Conservation (phyloP, 92 coral and sea anemone genomes). For the Paragorgia papillata region DNA sequence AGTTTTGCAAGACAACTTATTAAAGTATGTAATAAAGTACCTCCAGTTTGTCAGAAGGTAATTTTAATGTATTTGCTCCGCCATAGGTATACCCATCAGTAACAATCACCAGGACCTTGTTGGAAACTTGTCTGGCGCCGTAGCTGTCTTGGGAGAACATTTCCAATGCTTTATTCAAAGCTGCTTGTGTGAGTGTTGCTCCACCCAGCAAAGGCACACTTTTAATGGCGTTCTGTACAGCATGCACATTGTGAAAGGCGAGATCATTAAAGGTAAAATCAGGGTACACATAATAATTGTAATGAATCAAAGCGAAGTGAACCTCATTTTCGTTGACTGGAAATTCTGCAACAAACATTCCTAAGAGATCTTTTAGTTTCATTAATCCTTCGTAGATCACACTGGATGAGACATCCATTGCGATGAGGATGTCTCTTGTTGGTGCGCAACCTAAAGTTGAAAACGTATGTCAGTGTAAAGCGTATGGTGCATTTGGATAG, state of each 20-base stretch:
- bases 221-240: slow-evolving; percentile 10
- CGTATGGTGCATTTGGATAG: slow-evolving; percentile 15
- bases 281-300: slow-evolving; percentile 21
- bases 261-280: slow-evolving; percentile 1
- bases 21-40: neutral
- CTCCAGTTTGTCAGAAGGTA: slow-evolving; percentile 2
- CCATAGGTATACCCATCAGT: slow-evolving; percentile 63
- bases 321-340: slow-evolving; percentile 11
- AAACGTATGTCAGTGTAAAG: slow-evolving; percentile 1
- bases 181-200: slow-evolving; percentile 41
- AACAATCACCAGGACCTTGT: slow-evolving; percentile 53
- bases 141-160: slow-evolving; percentile 18
- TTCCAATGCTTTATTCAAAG: slow-evolving; percentile 19
- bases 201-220: slow-evolving; percentile 13
- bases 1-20: too few relatives aligned
- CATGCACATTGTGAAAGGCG: neutral
- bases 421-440: slow-evolving; percentile 52
- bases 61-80: slow-evolving; percentile 36
- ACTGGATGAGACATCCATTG: slow-evolving; percentile 63
- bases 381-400: slow-evolving; percentile 25
- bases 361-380: slow-evolving; percentile 4
- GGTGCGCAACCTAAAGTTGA: slow-evolving; percentile 40
- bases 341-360: slow-evolving; percentile 22
- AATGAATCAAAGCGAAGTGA: slow-evolving; percentile 14
- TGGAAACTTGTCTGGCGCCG: slow-evolving; percentile 41